These are phyloP conservation scores for Limnodromus scolopaceus DNA, from an alignment of 2,797 vertebrate genomes.

Conservation along the genomic window DNA sequence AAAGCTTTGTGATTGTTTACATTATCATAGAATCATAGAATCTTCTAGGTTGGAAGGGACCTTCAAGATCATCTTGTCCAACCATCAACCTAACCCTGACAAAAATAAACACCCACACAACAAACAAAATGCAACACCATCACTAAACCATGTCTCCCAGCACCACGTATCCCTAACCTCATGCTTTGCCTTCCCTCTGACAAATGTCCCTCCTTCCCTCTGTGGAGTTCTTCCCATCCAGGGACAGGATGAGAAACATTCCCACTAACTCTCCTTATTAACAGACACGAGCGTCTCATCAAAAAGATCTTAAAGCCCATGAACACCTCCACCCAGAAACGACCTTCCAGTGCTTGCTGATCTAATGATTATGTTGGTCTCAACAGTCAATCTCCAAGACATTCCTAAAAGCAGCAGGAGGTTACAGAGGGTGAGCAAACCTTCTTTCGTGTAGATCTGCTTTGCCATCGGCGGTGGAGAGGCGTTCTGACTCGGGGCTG, in stretches of 20 bases:
- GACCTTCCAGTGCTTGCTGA: background rate
- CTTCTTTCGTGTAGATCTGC: slow-evolving; percentile 88
- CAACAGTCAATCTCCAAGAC: background rate
- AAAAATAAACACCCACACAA: no score
- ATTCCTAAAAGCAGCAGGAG: background rate
- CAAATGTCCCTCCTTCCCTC: background rate
- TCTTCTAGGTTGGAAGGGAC: no score
- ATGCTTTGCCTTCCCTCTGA: background rate
- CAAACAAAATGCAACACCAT: no score
- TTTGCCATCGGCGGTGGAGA: slow-evolving; percentile 91
- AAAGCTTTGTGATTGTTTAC: background rate
- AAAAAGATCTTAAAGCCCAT: background rate
- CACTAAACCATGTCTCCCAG: no score
- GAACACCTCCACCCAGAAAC: background rate
- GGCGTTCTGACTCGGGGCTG: slow-evolving; percentile 93
- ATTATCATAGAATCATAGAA: no score
- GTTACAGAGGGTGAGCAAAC: slow-evolving; percentile 69
- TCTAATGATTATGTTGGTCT: background rate
- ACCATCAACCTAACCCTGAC: no score
- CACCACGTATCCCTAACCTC: background rate
- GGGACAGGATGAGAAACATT: background rate
- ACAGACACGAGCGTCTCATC: background rate
- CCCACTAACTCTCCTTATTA: background rate
- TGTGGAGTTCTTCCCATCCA: background rate
- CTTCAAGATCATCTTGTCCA: no score